Percentiles rank a stretch among this genome's conserved stretches.
Conservation (phyloP, 2,888 invertebrate species). For the Metellina segmentata region DNA sequence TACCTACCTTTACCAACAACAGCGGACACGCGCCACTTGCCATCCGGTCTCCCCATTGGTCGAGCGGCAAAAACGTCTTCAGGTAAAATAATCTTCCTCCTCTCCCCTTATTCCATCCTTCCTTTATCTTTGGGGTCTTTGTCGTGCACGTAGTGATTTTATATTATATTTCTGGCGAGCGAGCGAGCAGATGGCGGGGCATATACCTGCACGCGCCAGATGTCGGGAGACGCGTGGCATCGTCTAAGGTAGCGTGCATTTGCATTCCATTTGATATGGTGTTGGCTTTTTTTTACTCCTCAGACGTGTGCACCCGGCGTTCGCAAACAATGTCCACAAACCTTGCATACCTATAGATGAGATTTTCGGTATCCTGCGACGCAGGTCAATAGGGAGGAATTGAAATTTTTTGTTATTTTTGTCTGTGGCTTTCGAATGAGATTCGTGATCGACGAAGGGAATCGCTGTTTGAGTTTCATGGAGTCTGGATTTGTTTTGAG, state of each 20-base stretch:
- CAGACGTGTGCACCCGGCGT: slow-evolving; percentile 28
- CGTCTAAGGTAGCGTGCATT: slow-evolving; percentile 35
- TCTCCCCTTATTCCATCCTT: slow-evolving; percentile 32
- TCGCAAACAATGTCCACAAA: not conserved
- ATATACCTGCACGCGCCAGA: slow-evolving; percentile 73
- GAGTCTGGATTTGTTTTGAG: too few species aligned
- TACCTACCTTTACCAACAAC: slow-evolving; percentile 8
- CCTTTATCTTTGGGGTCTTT: slow-evolving; percentile 69
- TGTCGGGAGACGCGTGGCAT: slow-evolving; percentile 68
- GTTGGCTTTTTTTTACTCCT: slow-evolving; percentile 28
- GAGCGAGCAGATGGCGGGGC: slow-evolving; percentile 46
- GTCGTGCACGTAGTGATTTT: slow-evolving; percentile 62
- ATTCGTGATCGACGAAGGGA: too few species aligned
- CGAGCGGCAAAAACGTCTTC: not conserved
- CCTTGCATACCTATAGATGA: slow-evolving; percentile 33
- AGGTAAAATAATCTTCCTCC: slow-evolving; percentile 23
- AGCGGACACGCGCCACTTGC: slow-evolving; percentile 71
- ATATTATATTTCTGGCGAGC: slow-evolving; percentile 34
- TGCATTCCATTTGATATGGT: slow-evolving; percentile 71
- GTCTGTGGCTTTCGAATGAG: too few species aligned
- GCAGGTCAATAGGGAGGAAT: not conserved
- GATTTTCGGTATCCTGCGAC: not conserved
- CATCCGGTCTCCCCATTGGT: slow-evolving; percentile 66
- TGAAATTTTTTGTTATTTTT: not conserved
- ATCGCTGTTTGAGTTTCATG: too few species aligned